phyloP scores from a whole-genome alignment of 2,888 invertebrate genomes.

The Papilio gigon region DNA sequence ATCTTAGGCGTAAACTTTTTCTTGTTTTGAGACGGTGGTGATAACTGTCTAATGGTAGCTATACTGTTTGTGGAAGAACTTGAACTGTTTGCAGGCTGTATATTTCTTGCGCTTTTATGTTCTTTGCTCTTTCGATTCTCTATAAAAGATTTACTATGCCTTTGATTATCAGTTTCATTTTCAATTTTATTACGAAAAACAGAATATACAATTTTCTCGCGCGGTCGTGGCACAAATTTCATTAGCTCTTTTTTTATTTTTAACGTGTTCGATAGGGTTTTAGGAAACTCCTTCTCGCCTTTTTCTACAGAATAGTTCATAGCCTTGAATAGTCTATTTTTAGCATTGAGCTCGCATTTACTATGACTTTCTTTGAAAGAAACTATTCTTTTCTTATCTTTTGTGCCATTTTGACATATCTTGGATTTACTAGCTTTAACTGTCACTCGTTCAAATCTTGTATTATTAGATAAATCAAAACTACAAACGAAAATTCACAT shows the following conservation, averaged over 20 bases:
- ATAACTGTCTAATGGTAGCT: constrained; percentile 62
- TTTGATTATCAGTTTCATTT: constrained; percentile 46
- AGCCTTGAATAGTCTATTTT: constrained; percentile 7
- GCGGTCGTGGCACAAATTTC: constrained; percentile 52
- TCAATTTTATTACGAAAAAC: constrained; percentile 61
- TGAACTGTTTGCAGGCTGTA: constrained; percentile 64
- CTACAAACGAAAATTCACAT: constrained; percentile 52
- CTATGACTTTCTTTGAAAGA: constrained; percentile 50
- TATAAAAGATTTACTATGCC: constrained; percentile 34
- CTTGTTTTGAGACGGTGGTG: constrained; percentile 49
- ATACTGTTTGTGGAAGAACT: constrained; percentile 69
- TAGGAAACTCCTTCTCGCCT: not conserved
- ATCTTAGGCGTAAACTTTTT: constrained; percentile 54
- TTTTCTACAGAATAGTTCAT: not conserved
- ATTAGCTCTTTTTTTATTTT: constrained; percentile 57
- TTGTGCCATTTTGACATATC: constrained; percentile 37
- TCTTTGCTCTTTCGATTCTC: constrained; percentile 49
- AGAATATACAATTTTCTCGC: constrained; percentile 54
- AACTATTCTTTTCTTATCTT: constrained; percentile 45
- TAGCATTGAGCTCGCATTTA: constrained; percentile 11
- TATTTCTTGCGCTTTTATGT: constrained; percentile 43
- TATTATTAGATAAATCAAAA: constrained; percentile 50
- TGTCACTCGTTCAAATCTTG: constrained; percentile 49
- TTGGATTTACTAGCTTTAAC: constrained; percentile 48
- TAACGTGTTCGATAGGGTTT: constrained; percentile 49